Conservation (phyloP, 2,113 vertebrate species). For the Leuciscus idus region DNA sequence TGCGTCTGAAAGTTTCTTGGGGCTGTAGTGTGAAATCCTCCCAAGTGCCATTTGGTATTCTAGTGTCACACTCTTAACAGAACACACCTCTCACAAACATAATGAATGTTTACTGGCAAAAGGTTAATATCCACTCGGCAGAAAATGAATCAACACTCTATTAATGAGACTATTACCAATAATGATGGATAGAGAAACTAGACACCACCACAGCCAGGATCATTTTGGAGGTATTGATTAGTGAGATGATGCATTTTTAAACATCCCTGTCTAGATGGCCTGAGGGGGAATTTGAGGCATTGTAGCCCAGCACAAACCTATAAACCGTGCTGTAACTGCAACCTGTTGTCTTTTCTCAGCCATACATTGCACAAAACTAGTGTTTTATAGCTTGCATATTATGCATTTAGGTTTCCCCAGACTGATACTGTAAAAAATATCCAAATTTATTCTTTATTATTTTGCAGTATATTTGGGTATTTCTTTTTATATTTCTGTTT, state of each 20-base stretch:
- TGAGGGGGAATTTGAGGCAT: background rate
- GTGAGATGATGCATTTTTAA: constrained; percentile 68
- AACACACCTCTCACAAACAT: constrained; percentile 71
- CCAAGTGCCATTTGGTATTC: constrained; percentile 60
- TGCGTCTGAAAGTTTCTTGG: constrained; percentile 9
- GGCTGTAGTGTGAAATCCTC: constrained; percentile 49
- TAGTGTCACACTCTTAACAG: constrained; percentile 64
- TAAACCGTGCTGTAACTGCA: background rate
- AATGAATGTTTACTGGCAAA: constrained; percentile 79
- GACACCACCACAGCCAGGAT: constrained; percentile 67
- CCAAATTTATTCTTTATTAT: no score
- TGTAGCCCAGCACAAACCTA: constrained; percentile 1
- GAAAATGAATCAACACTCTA: constrained; percentile 79
- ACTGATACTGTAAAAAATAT: no score
- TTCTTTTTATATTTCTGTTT: background rate
- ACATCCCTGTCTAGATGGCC: constrained; percentile 63
- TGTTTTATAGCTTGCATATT: no score
- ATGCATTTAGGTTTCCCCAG: no score
- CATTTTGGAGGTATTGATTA: constrained; percentile 70
- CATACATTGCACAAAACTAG: background rate
- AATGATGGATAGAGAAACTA: constrained; percentile 77
- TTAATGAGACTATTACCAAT: constrained; percentile 80
- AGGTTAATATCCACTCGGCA: constrained; percentile 81
- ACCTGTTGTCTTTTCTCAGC: background rate
- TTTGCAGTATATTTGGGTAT: no score